Conservation (phyloP, 2,888 invertebrate species). For the Schizaphis graminum region DNA sequence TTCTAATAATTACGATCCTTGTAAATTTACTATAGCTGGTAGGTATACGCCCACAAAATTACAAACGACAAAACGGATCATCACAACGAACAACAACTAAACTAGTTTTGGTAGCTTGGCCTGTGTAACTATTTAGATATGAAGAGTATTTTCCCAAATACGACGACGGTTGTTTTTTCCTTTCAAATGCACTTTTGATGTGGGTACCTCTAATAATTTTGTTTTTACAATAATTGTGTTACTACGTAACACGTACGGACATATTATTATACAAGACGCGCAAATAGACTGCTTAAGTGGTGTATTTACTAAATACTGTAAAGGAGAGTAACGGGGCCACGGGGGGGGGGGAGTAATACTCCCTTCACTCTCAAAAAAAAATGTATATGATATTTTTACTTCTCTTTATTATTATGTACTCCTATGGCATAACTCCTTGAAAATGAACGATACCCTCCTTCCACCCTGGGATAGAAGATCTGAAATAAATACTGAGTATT, state of each 20-base stretch:
- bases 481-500: neutral
- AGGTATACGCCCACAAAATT: conserved; percentile 17
- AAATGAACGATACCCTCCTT: too few species aligned
- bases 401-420: too few species aligned
- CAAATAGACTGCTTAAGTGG: neutral
- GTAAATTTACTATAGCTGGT: neutral
- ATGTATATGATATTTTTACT: too few species aligned
- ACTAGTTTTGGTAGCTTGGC: neutral
- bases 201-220: neutral
- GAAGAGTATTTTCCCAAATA: neutral
- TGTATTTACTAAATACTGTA: too few species aligned
- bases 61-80: conserved; percentile 9
- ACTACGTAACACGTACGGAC: neutral
- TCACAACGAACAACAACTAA: neutral
- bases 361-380: too few species aligned
- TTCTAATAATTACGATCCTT: conserved; percentile 25
- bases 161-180: neutral
- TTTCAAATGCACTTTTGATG: neutral
- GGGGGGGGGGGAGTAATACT: too few species aligned
- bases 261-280: neutral
- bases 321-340: too few species aligned
- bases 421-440: too few species aligned
- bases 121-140: neutral
- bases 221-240: neutral
- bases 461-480: too few species aligned